A percentile compares a stretch with the other conserved stretches of the same genome.
Conservation (phyloP, 92 coral and sea anemone genomes). For the Desmophyllum pertusum region DNA sequence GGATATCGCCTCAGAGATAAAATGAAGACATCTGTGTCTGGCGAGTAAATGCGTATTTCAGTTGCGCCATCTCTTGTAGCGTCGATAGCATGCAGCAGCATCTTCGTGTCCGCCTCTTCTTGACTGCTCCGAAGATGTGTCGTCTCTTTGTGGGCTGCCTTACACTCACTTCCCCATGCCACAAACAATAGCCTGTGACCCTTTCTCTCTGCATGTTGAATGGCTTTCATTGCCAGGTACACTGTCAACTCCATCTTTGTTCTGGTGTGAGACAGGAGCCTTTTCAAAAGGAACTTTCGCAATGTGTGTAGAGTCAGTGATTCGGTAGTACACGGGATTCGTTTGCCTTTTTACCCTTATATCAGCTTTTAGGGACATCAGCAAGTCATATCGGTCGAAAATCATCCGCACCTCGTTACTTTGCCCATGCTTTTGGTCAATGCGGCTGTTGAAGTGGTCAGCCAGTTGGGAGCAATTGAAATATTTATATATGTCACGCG, state of each 20-base stretch:
- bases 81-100: conserved; percentile 49
- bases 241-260: conserved; percentile 42
- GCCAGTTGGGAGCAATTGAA: too few species aligned
- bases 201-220: background rate
- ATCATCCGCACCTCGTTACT: conserved; percentile 42
- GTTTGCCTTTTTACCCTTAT: conserved; percentile 25
- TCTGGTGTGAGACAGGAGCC: conserved; percentile 40
- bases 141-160: conserved; percentile 38
- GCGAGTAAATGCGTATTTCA: conserved; percentile 33
- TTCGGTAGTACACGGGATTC: conserved; percentile 38
- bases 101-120: conserved; percentile 55
- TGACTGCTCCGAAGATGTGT: conserved; percentile 27
- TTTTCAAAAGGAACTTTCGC: conserved; percentile 31
- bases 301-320: conserved; percentile 48
- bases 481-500: too few species aligned
- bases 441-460: too few species aligned
- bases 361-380: conserved; percentile 37
- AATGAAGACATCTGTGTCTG: conserved; percentile 41
- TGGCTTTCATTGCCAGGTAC: conserved; percentile 25
- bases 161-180: conserved; percentile 46
- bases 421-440: conserved; percentile 26
- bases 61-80: conserved; percentile 33
- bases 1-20: conserved; percentile 34
- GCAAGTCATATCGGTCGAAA: conserved; percentile 47
- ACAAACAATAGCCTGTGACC: conserved; percentile 26